A percentile compares a stretch with the other conserved stretches of the same genome.
Conservation (phyloP, 2,888 invertebrate species). For the Carabus problematicus region DNA sequence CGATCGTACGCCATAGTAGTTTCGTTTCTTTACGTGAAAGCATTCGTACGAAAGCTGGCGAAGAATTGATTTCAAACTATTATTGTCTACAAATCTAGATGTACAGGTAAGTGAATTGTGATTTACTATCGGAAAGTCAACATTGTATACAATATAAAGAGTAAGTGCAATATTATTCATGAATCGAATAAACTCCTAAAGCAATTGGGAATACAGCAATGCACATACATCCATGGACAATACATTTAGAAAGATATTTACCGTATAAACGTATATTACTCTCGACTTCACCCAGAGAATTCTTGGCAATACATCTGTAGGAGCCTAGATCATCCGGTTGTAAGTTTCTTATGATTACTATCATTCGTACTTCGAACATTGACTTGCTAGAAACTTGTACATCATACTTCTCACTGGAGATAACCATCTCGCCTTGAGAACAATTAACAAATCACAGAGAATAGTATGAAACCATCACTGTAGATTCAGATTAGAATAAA, state of each 20-base stretch:
- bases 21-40: no score
- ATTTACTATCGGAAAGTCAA: no score
- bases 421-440: constrained; percentile 78
- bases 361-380: constrained; percentile 83
- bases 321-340: constrained; percentile 79
- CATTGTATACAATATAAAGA: no score
- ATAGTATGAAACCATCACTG: neutral
- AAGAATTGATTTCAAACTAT: no score
- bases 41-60: no score
- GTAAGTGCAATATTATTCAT: no score
- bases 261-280: constrained; percentile 87
- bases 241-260: constrained; percentile 59
- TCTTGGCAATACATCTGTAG: constrained; percentile 86
- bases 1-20: no score
- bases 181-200: no score
- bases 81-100: no score
- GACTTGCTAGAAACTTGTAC: constrained; percentile 75
- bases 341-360: constrained; percentile 76
- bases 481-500: neutral
- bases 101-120: no score
- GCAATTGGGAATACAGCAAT: no score
- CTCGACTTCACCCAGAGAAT: constrained; percentile 86
- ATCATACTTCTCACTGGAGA: constrained; percentile 80
- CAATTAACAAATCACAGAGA: neutral
- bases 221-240: no score